phyloP scores from a whole-genome alignment of 2,113 vertebrate species.

The Odocoileus hemionus region DNA sequence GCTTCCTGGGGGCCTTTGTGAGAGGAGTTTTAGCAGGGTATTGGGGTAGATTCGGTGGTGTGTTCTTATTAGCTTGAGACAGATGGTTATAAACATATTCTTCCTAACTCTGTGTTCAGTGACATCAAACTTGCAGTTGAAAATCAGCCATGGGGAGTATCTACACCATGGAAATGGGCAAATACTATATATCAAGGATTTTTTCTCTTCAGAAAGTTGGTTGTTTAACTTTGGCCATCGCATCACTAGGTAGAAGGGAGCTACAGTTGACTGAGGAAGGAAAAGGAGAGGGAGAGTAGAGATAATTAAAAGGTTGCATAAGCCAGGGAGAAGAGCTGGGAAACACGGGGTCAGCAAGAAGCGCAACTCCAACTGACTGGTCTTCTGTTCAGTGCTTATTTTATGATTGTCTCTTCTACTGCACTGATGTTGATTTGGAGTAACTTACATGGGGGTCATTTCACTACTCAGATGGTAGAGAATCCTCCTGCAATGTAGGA shows the following conservation, averaged over 20 bases:
- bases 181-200: not conserved
- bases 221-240: not conserved
- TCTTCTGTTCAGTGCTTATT: not conserved
- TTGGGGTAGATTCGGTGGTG: fast-evolving
- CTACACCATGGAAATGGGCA: not conserved
- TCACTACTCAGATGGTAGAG: not conserved
- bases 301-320: not conserved
- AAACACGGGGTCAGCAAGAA: not conserved
- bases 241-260: not conserved
- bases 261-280: not conserved
- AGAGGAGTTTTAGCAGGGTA: not conserved
- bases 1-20: not conserved
- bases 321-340: not conserved
- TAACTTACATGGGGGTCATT: not conserved
- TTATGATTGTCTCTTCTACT: not conserved
- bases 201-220: not conserved
- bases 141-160: not conserved
- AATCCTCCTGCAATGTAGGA: not conserved
- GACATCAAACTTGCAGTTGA: not conserved
- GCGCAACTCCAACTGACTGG: not conserved
- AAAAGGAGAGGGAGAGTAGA: not conserved
- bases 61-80: not conserved
- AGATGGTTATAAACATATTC: not conserved
- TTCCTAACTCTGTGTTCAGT: not conserved
- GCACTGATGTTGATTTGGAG: not conserved